Percentiles rank a stretch among this genome's conserved stretches.
These are phyloP conservation scores for Phortica magna DNA, from an alignment of 2,888 invertebrate species.

Conservation along the genomic window DNA sequence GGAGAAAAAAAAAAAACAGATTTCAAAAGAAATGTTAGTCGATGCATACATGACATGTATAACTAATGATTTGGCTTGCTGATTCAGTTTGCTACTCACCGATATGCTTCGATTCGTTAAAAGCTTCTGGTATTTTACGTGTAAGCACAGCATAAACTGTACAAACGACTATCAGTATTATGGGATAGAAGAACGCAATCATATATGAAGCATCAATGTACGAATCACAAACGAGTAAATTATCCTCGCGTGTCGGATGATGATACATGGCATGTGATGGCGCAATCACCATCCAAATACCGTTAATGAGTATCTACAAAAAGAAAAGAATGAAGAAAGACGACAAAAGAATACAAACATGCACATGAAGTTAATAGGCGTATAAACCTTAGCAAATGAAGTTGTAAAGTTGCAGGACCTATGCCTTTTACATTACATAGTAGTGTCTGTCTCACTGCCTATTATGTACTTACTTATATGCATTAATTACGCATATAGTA, in stretches of 20 bases:
- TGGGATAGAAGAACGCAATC: slow-evolving; percentile 96
- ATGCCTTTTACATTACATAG: neutral
- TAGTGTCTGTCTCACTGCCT: neutral
- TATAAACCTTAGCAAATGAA: slow-evolving; percentile 27
- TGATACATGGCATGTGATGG: slow-evolving; percentile 94
- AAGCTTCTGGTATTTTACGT: slow-evolving; percentile 98
- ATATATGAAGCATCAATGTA: slow-evolving; percentile 96
- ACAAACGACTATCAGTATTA: slow-evolving; percentile 92
- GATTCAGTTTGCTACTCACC: slow-evolving; percentile 80
- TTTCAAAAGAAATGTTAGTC: slow-evolving; percentile 1
- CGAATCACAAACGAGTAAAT: slow-evolving; percentile 94
- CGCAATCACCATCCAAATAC: slow-evolving; percentile 94
- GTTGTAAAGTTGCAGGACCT: slow-evolving; percentile 10
- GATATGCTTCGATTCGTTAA: slow-evolving; percentile 98
- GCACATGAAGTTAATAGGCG: slow-evolving; percentile 9
- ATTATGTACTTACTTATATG: neutral
- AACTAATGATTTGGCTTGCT: neutral
- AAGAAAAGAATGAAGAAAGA: slow-evolving; percentile 29
- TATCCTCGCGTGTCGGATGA: slow-evolving; percentile 94
- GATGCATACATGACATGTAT: neutral
- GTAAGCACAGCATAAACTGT: slow-evolving; percentile 97
- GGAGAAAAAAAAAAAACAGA: slow-evolving; percentile 3
- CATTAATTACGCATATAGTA: neutral
- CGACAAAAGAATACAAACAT: slow-evolving; percentile 14
- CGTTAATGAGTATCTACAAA: slow-evolving; percentile 89